Conservation (phyloP, 2,888 invertebrate species). For the Hyppa rectilinea region DNA sequence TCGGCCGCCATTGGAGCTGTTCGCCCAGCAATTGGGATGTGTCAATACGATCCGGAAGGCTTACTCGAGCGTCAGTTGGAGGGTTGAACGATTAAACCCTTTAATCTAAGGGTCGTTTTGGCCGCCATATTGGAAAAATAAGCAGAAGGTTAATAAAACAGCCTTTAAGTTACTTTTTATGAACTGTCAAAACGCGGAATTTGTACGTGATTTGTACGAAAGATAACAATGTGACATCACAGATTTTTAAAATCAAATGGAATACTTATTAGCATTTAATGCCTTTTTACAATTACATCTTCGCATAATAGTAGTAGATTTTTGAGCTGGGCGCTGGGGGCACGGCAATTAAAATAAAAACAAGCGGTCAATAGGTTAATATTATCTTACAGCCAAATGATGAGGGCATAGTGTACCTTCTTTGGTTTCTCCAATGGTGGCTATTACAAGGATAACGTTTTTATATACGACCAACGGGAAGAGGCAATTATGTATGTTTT, state of each 20-base stretch:
- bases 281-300: no score
- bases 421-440: background rate
- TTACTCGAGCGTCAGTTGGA: conserved; percentile 54
- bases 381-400: no score
- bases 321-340: no score
- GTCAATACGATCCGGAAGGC: conserved; percentile 61
- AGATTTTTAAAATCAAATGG: no score
- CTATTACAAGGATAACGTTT: conserved; percentile 49
- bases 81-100: conserved; percentile 57
- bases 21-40: conserved; percentile 41
- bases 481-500: conserved; percentile 60
- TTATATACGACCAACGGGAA: conserved; percentile 56
- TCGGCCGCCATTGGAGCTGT: conserved; percentile 5
- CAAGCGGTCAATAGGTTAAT: no score
- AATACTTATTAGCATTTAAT: no score
- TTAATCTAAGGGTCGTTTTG: conserved; percentile 52
- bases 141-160: conserved; percentile 21
- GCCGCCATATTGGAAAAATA: conserved; percentile 2
- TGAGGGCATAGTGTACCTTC: conserved; percentile 17
- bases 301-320: no score
- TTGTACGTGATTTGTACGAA: no score
- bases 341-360: no score
- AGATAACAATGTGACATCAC: no score
- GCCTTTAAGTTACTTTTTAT: no score
- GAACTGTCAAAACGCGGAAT: no score